Evolutionary conservation across 2,113 vertebrate genomes (phyloP).

Genomic region (Chaetops frenatus): DNA sequence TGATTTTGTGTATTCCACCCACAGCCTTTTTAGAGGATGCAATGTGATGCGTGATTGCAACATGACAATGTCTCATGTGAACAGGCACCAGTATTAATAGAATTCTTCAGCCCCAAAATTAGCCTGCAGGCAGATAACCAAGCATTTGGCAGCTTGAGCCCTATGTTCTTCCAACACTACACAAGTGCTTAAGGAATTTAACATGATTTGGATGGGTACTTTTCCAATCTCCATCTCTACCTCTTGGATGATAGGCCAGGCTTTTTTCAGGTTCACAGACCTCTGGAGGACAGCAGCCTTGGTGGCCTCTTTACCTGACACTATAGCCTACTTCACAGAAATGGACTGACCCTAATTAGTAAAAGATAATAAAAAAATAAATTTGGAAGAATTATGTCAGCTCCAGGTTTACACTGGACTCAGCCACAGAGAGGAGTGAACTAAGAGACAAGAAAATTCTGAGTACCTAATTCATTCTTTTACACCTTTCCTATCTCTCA

Average conservation of each 20-base stretch:
- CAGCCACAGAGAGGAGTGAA: not conserved
- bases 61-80: not conserved
- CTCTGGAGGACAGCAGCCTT: not conserved
- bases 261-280: not conserved
- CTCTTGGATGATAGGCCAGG: not conserved
- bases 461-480: not conserved
- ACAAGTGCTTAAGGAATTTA: not conserved
- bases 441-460: not conserved
- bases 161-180: not conserved
- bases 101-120: not conserved
- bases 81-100: not conserved
- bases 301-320: not conserved
- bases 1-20: not conserved
- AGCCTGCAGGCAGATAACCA: not conserved
- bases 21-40: not conserved
- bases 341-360: not conserved
- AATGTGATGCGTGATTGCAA: not conserved
- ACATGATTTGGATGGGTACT: accelerated
- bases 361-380: not conserved
- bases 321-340: not conserved
- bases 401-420: not conserved
- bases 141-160: not conserved
- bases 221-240: not conserved
- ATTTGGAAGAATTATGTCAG: not conserved
- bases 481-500: not conserved